Evolutionary conservation across 2,113 vertebrate genomes (phyloP).

Genomic region (Pollachius pollachius): DNA sequence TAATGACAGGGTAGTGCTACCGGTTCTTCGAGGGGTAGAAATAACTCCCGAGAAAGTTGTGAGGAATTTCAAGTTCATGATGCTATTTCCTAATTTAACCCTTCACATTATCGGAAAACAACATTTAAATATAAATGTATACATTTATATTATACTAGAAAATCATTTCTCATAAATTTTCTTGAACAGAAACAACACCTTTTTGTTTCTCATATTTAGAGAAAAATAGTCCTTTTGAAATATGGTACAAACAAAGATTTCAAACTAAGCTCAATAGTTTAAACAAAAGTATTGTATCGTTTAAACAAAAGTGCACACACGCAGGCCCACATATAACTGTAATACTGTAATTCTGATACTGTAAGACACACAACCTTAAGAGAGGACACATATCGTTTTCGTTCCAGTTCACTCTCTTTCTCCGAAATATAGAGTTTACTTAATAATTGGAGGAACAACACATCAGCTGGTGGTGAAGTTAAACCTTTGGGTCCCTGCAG

Average conservation of each 20-base stretch:
- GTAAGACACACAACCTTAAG: too few relatives aligned
- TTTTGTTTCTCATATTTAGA: too few relatives aligned
- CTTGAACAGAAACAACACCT: too few relatives aligned
- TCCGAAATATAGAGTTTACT: too few relatives aligned
- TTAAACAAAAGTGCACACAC: not conserved
- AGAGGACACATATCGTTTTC: too few relatives aligned
- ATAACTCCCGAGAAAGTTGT: conserved; percentile 20
- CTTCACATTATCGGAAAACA: not conserved
- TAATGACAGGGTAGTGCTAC: conserved; percentile 13
- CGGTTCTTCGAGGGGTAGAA: conserved; percentile 15
- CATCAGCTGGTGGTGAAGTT: too few relatives aligned
- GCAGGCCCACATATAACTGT: not conserved
- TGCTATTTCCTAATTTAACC: not conserved
- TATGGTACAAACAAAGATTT: too few relatives aligned
- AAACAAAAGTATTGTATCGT: not conserved
- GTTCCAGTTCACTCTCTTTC: too few relatives aligned
- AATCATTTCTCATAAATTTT: too few relatives aligned
- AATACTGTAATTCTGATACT: not conserved
- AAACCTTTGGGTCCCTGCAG: not conserved
- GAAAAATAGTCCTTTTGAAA: too few relatives aligned
- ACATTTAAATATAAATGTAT: not conserved
- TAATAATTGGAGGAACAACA: too few relatives aligned
- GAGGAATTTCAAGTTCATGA: conserved; percentile 14
- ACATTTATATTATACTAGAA: not conserved
- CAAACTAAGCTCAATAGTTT: too few relatives aligned